phyloP scores from a whole-genome alignment of 2,113 vertebrate species.

The Lichenostomus cassidix region DNA sequence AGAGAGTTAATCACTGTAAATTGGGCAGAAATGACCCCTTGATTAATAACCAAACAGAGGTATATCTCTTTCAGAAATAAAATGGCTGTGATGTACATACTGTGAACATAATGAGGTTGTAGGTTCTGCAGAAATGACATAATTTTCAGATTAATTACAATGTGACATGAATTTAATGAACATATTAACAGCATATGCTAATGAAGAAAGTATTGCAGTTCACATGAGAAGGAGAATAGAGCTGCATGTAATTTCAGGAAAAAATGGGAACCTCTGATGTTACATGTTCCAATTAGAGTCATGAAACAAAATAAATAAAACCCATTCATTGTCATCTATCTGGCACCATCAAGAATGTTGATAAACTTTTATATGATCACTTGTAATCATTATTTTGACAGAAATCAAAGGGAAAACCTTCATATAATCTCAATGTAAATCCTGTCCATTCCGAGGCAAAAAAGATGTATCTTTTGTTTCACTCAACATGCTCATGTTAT shows the following conservation, averaged over 20 bases:
- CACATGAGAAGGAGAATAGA: not conserved
- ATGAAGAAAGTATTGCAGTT: constrained; percentile 19
- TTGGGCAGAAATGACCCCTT: constrained; percentile 28
- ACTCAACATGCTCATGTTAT: not conserved
- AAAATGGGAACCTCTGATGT: not conserved
- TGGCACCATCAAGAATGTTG: not conserved
- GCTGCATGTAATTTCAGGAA: not conserved
- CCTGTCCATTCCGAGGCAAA: not conserved
- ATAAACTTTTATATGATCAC: not conserved
- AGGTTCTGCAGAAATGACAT: constrained; percentile 56
- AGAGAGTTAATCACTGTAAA: constrained; percentile 10
- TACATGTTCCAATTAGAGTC: not conserved
- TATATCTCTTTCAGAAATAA: constrained; percentile 13
- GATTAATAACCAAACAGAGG: constrained; percentile 26
- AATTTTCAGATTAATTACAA: constrained; percentile 57
- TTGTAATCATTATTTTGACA: not conserved
- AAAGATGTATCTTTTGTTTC: not conserved
- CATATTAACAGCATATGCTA: constrained; percentile 34
- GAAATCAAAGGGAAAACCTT: not conserved
- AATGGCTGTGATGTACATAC: constrained; percentile 23
- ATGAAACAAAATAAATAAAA: not conserved
- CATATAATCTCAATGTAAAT: not conserved
- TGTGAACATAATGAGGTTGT: constrained; percentile 61
- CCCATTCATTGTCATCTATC: not conserved
- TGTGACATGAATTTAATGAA: constrained; percentile 57